A percentile compares a stretch with the other conserved stretches of the same genome.
Conservation (phyloP, 2,888 invertebrate genomes). For the Adelphocoris suturalis region DNA sequence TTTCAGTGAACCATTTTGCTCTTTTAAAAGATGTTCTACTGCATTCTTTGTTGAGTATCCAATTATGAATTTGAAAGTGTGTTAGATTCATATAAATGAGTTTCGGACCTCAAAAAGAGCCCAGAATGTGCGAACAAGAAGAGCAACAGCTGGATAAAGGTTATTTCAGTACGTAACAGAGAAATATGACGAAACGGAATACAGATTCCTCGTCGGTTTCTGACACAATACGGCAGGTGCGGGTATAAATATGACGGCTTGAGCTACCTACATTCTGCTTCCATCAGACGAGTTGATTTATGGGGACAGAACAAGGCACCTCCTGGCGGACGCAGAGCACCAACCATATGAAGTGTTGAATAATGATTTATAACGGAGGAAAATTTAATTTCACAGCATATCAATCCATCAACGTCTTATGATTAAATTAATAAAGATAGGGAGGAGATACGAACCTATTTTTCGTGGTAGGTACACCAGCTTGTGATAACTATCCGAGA, state of each 20-base stretch:
- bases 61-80: too few species aligned
- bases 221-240: background rate
- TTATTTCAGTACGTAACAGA: background rate
- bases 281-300: background rate
- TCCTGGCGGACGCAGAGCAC: background rate
- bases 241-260: background rate
- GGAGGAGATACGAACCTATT: background rate
- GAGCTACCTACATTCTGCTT: background rate
- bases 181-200: background rate
- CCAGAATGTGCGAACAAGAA: too few species aligned
- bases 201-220: background rate
- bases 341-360: conserved; percentile 50
- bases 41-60: too few species aligned
- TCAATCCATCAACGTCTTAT: conserved; percentile 45
- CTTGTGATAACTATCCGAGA: too few species aligned
- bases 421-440: background rate
- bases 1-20: too few species aligned
- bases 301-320: conserved; percentile 15
- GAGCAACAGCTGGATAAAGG: too few species aligned
- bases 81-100: too few species aligned
- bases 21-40: too few species aligned
- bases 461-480: too few species aligned
- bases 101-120: too few species aligned
- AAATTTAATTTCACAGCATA: conserved; percentile 49
- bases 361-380: conserved; percentile 51